These are phyloP conservation scores for Sebastes oblongus DNA, from an alignment of 2,797 vertebrate genomes.

Conservation along the genomic window DNA sequence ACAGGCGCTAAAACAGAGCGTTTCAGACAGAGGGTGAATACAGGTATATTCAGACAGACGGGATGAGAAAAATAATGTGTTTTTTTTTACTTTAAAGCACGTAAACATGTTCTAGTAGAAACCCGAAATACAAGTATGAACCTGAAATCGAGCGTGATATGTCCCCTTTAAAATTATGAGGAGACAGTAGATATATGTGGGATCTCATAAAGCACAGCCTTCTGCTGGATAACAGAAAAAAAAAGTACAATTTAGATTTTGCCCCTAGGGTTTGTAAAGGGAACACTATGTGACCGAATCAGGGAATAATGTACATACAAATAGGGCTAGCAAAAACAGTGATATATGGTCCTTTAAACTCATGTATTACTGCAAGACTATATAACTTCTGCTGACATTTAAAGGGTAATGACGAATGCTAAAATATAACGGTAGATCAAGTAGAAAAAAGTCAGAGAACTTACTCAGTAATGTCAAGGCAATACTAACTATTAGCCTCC, in stretches of 20 bases:
- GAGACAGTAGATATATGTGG: neutral
- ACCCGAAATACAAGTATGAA: no score
- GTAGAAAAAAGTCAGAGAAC: neutral
- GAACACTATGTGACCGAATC: neutral
- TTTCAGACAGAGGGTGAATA: no score
- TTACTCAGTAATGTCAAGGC: neutral
- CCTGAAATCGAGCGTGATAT: no score
- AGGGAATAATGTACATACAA: neutral
- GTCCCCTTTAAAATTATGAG: no score
- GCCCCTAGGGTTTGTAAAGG: neutral
- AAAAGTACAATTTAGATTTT: neutral
- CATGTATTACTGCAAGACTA: neutral
- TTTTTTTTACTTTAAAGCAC: no score
- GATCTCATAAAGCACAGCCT: neutral
- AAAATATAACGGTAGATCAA: neutral
- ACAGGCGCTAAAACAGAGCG: no score
- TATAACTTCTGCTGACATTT: neutral
- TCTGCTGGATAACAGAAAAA: neutral
- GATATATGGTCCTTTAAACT: neutral
- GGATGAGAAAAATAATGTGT: no score
- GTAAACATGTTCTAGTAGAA: no score
- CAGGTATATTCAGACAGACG: no score
- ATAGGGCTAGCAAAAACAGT: neutral
- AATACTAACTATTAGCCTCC: no score
- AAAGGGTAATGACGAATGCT: neutral